These are phyloP conservation scores for Drosophila anomelani DNA, from an alignment of 2,888 invertebrate species.

Conservation along the genomic window DNA sequence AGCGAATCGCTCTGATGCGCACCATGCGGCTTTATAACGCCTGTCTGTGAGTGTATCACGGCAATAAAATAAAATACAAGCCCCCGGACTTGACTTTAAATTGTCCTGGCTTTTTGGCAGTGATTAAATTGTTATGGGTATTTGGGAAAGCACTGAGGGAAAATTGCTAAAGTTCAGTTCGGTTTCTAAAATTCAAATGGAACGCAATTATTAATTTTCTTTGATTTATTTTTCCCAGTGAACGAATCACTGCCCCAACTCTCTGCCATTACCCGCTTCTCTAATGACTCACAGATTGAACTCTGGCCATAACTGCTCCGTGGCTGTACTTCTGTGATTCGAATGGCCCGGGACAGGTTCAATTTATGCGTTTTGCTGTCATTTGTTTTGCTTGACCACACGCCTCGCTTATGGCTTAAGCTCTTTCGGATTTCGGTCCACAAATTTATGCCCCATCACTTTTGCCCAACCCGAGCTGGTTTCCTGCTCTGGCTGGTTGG, in stretches of 20 bases:
- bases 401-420: slow-evolving; percentile 50
- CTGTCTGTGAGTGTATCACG: slow-evolving; percentile 31
- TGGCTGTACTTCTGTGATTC: slow-evolving; percentile 34
- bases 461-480: neutral
- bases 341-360: slow-evolving; percentile 33
- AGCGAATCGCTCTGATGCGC: slow-evolving; percentile 55
- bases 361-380: slow-evolving; percentile 47
- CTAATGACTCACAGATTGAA: slow-evolving; percentile 47
- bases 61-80: slow-evolving; percentile 70
- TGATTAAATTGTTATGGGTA: slow-evolving; percentile 72
- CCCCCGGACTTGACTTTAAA: slow-evolving; percentile 43
- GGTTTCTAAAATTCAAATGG: neutral
- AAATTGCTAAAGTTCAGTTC: neutral
- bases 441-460: slow-evolving; percentile 16
- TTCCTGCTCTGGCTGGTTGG: slow-evolving; percentile 1
- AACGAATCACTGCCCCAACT: slow-evolving; percentile 1
- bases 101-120: slow-evolving; percentile 55
- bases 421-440: slow-evolving; percentile 42
- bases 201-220: neutral
- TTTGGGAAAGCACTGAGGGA: neutral
- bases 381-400: slow-evolving; percentile 64
- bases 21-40: slow-evolving; percentile 40
- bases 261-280: slow-evolving; percentile 10
- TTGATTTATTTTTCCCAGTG: slow-evolving; percentile 1
- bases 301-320: slow-evolving; percentile 26